Evolutionary conservation across 2,113 vertebrate genomes (phyloP).

Genomic region (Anoplopoma fimbria): DNA sequence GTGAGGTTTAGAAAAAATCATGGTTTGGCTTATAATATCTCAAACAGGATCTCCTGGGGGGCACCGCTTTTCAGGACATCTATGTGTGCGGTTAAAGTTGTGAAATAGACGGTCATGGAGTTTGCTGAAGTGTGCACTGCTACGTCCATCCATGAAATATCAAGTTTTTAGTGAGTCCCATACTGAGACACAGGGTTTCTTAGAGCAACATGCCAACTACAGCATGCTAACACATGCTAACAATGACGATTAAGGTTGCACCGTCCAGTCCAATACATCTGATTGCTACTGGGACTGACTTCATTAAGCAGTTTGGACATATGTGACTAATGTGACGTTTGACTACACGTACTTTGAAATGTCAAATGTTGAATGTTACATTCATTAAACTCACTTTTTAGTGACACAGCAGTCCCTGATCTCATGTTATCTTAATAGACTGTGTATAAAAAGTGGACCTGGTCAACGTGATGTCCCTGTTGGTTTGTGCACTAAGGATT

Average conservation of each 20-base stretch:
- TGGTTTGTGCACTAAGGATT: not conserved
- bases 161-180: not conserved
- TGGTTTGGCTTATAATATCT: no score
- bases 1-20: not conserved
- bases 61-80: no score
- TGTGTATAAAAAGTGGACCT: not conserved
- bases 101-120: no score
- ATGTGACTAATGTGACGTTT: not conserved
- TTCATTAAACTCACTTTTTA: not conserved
- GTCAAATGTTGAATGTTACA: not conserved
- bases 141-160: not conserved
- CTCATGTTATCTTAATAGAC: not conserved
- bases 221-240: not conserved
- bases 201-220: not conserved
- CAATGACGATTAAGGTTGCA: not conserved
- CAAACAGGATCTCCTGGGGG: no score
- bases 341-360: not conserved
- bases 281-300: not conserved
- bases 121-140: no score
- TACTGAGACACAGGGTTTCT: not conserved
- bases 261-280: not conserved
- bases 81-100: no score
- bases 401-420: not conserved
- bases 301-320: not conserved
- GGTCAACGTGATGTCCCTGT: not conserved